Evolutionary conservation across 2,797 vertebrate species (phyloP), one percentile per base, ranked within the genome.

Genomic region (Eptatretus atami): DNA sequence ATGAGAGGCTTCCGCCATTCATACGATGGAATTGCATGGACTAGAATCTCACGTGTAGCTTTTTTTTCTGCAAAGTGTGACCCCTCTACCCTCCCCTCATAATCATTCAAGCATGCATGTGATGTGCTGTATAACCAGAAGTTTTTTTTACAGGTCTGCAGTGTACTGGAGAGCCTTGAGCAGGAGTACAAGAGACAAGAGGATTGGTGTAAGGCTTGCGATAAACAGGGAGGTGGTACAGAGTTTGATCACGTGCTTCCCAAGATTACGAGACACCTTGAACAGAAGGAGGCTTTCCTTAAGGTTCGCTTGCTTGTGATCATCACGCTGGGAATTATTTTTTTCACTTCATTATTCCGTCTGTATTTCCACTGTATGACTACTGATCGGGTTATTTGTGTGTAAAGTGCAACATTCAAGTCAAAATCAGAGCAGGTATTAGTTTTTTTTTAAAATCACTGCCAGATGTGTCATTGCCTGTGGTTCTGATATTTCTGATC

Each of bases 231-330:
- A 12, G 73, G 78, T 1, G 73, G 73, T 6, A 76, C 80, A 2
- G 86, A 96, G 69, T 77, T 76, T 14, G 90, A 98, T 69, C 84
- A 95, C 0, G 83, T 98, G 14, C 75, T 88, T 12, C 90, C 90
- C 55, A 81, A 94, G 70, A 92, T 98, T 78, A 87, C 83, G 73
- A 98, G 95, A 75, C 90, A 98, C 68, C 72, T 98, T 78, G 90
- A 98, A 70, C 90, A 98, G 76, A 98, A 98, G 65, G 90, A 98
- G 66, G 90, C 90, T 67, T 98, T 98, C 72, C 83, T 98, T 15
- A 98, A 98, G 86, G 90, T 95, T 71, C 53, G 2, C 31, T 8
- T 44, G 31, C 31, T 44, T 44, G 4, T 44, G 4, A 44, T 44
- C 31, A 44, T 44, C 31, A 44, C 31, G 6, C 31, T 44, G 31